These are phyloP conservation scores for Tringa solitaria DNA, from an alignment of 2,113 vertebrate genomes.

Conservation along the genomic window DNA sequence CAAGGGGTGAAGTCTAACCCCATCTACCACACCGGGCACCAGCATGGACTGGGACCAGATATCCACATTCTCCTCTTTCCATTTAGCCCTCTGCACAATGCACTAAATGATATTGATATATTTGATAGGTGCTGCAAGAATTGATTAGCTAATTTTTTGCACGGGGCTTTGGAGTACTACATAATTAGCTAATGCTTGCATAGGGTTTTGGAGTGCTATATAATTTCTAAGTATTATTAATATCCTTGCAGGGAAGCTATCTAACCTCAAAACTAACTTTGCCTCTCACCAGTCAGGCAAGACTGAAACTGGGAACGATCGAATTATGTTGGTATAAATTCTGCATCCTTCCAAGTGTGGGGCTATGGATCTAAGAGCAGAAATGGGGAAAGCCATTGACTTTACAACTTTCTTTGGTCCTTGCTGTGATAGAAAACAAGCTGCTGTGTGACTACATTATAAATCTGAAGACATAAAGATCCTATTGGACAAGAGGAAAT, in stretches of 20 bases:
- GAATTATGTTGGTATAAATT: not conserved
- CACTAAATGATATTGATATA: not conserved
- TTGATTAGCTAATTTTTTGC: not conserved
- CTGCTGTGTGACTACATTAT: not conserved
- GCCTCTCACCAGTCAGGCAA: rapidly evolving
- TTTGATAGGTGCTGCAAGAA: not conserved
- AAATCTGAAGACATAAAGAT: not conserved
- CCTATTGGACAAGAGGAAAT: not conserved
- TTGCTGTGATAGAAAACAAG: not conserved
- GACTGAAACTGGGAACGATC: not conserved
- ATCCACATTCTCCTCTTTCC: not conserved
- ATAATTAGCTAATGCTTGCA: slow-evolving; percentile 24
- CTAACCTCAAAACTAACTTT: not conserved
- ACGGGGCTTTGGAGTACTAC: not conserved
- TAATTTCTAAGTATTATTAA: not conserved
- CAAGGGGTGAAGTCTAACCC: not conserved
- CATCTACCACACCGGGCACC: not conserved
- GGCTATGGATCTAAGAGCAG: not conserved
- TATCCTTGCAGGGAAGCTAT: not conserved
- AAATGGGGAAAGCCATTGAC: not conserved
- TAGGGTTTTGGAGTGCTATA: not conserved
- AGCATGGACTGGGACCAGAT: not conserved
- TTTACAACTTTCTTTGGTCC: not conserved
- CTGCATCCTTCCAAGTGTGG: not conserved
- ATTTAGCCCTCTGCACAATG: not conserved